Evolutionary conservation across 1,140 invertebrate genomes (phyloP).

Genomic region (Leptinotarsa undecemlineata): DNA sequence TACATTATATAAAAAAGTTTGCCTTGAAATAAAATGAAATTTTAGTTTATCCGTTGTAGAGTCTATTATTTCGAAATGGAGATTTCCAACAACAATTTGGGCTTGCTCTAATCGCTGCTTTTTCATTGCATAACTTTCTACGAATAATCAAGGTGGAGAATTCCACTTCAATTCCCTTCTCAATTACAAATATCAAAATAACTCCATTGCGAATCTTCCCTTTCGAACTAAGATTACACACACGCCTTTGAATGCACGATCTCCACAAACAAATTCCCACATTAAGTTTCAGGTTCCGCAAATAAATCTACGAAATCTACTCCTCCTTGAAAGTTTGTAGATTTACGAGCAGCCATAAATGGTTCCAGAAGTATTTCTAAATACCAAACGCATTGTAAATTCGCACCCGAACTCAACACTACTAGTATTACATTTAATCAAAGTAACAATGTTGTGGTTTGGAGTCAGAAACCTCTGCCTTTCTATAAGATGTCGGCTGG

Average conservation of each 20-base stretch:
- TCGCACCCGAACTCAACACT: constrained; percentile 27
- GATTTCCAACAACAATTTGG: too few species aligned
- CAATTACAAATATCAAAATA: constrained; percentile 1
- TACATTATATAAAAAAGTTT: too few species aligned
- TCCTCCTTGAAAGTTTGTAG: constrained; percentile 25
- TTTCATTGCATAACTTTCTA: too few species aligned
- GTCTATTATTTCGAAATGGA: too few species aligned
- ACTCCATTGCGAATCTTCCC: not conserved
- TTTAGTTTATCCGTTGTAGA: too few species aligned
- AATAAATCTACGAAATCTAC: constrained; percentile 26
- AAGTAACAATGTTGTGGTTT: constrained; percentile 28
- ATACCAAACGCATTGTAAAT: constrained; percentile 30
- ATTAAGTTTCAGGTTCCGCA: constrained; percentile 23
- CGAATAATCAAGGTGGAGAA: too few species aligned
- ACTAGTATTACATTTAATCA: constrained; percentile 23
- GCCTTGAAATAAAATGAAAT: too few species aligned
- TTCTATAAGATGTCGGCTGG: constrained; percentile 26
- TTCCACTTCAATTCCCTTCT: not conserved
- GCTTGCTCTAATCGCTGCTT: too few species aligned
- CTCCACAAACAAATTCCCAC: constrained; percentile 22
- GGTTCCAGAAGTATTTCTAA: constrained; percentile 30
- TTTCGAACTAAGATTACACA: constrained; percentile 3
- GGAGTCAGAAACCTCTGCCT: constrained; percentile 35
- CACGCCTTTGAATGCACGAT: not conserved
- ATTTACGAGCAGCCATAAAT: constrained; percentile 27